phyloP scores from a whole-genome alignment of 2,797 vertebrate species.

The Varecia variegata region DNA sequence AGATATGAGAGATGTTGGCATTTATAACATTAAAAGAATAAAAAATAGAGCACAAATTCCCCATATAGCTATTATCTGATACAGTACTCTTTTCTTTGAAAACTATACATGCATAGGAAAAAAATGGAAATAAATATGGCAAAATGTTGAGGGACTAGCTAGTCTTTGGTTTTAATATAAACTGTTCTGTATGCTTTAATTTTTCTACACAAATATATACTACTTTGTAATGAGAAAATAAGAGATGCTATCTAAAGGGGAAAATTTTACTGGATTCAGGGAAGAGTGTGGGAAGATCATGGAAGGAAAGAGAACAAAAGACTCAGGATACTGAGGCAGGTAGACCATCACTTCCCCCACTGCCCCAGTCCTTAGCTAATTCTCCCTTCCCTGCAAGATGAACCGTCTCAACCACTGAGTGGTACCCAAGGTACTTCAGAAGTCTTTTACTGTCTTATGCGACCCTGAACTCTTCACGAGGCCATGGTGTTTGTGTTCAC shows the following conservation, averaged over 20 bases:
- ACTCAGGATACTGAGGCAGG: not conserved
- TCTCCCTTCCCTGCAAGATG: not conserved
- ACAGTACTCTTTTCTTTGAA: not conserved
- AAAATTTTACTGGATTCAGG: not conserved
- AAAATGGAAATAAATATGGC: not conserved
- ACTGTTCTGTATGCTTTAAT: not conserved
- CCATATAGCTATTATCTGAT: not conserved
- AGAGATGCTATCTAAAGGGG: not conserved
- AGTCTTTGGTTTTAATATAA: not conserved
- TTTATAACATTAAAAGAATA: not conserved
- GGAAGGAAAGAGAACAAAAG: not conserved
- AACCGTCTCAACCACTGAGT: not conserved
- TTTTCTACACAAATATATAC: not conserved
- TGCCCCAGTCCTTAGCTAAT: not conserved
- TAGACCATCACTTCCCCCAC: not conserved
- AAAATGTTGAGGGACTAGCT: not conserved
- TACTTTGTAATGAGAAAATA: not conserved
- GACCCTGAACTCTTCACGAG: not conserved
- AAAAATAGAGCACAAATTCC: not conserved
- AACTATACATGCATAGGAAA: not conserved
- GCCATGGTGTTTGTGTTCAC: not conserved
- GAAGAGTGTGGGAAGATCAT: not conserved
- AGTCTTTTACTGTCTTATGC: not conserved
- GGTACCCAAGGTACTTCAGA: not conserved
- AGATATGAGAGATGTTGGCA: not conserved